Percentiles rank a stretch among this genome's conserved stretches.
These are phyloP conservation scores for Eledona agricola DNA, from an alignment of 2,888 invertebrate species.

Conservation along the genomic window DNA sequence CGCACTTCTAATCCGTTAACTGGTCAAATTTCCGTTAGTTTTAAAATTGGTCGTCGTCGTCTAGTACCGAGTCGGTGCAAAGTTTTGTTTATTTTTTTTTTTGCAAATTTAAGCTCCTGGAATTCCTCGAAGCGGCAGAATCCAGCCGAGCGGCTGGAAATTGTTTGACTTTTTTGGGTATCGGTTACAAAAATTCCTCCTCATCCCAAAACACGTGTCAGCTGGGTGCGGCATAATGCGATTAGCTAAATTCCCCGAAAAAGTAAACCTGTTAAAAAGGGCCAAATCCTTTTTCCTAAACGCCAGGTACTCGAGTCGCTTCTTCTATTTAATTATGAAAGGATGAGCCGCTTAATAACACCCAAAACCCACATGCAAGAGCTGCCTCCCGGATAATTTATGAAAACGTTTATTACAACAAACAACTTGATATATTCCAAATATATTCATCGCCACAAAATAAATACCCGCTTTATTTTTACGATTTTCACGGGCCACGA, in stretches of 20 bases:
- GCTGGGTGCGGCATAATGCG: conserved; percentile 2
- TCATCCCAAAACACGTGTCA: too few relatives aligned
- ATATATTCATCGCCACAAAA: conserved; percentile 58
- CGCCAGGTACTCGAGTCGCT: conserved; percentile 8
- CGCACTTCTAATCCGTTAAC: too few relatives aligned
- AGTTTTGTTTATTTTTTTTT: too few relatives aligned
- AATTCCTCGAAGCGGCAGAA: too few relatives aligned
- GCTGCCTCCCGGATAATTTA: conserved; percentile 50
- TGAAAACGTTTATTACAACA: conserved; percentile 58
- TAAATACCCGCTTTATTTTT: conserved; percentile 56
- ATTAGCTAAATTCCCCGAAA: conserved; percentile 21
- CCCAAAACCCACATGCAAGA: conserved; percentile 38
- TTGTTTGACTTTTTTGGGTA: conserved; percentile 30
- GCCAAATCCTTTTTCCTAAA: conserved; percentile 16
- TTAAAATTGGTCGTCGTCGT: too few relatives aligned
- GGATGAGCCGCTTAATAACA: conserved; percentile 32
- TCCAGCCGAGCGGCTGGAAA: too few relatives aligned
- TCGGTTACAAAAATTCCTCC: conserved; percentile 35
- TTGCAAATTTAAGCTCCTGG: too few relatives aligned
- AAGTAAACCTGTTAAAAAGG: conserved; percentile 24
- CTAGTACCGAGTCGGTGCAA: too few relatives aligned
- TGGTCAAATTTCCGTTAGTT: too few relatives aligned
- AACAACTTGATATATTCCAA: conserved; percentile 59
- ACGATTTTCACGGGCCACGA: conserved; percentile 54
- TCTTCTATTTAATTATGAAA: conserved; percentile 20